Evolutionary conservation across 2,113 vertebrate species (phyloP).

Genomic region (Grus americana): DNA sequence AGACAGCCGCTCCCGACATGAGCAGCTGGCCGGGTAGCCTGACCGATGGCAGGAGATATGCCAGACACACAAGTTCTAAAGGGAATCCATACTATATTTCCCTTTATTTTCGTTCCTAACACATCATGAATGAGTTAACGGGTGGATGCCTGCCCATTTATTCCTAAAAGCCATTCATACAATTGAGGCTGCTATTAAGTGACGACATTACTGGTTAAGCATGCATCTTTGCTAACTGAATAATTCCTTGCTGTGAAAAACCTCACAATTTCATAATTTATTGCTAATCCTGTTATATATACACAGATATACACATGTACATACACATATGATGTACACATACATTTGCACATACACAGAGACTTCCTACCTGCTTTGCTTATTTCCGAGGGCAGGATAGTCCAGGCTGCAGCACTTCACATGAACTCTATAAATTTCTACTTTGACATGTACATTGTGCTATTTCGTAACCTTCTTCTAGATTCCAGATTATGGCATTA

Average conservation of each 20-base stretch:
- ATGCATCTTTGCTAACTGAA: background rate
- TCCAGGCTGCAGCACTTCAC: background rate
- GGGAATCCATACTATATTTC: background rate
- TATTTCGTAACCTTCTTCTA: background rate
- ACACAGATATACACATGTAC: background rate
- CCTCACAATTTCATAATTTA: background rate
- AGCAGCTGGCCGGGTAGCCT: background rate
- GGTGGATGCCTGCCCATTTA: background rate
- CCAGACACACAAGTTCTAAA: background rate
- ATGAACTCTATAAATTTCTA: background rate
- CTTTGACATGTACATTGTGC: background rate
- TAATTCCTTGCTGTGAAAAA: background rate
- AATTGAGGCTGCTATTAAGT: background rate
- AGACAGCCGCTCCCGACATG: background rate
- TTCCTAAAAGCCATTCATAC: background rate
- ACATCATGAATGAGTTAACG: background rate
- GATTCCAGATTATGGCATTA: background rate
- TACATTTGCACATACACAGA: background rate
- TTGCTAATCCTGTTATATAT: background rate
- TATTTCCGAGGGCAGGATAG: background rate
- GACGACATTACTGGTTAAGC: background rate
- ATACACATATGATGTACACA: background rate
- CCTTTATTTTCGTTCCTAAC: background rate
- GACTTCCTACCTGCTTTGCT: background rate
- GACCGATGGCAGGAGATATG: background rate